Conservation (phyloP, 2,113 vertebrate species). For the Pteropus alecto region DNA sequence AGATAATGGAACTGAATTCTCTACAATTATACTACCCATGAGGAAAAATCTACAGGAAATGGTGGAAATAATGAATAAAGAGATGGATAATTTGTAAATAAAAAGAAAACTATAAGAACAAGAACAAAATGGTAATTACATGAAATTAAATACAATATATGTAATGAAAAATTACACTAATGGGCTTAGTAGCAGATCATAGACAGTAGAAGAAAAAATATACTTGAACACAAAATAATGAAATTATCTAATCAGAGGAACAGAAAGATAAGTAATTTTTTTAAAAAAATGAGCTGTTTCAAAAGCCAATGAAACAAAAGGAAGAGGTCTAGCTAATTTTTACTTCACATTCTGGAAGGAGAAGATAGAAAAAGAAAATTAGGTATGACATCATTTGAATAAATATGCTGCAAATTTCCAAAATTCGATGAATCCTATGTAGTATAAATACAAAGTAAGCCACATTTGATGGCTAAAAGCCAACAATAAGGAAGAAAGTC, state of each 20-base stretch:
- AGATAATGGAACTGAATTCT: background rate
- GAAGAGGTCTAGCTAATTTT: background rate
- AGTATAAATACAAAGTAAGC: background rate
- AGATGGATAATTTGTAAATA: background rate
- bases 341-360: background rate
- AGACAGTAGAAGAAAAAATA: background rate
- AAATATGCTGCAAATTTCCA: background rate
- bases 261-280: background rate
- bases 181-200: background rate
- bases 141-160: background rate
- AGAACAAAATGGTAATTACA: background rate
- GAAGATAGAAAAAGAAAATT: background rate
- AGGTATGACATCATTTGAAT: background rate
- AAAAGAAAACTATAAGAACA: background rate
- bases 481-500: background rate
- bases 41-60: background rate
- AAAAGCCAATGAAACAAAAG: background rate
- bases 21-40: background rate
- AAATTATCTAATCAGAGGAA: background rate
- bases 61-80: background rate
- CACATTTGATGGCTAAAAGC: background rate
- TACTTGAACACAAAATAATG: background rate
- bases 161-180: background rate
- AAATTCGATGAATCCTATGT: background rate
- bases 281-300: background rate